These are phyloP conservation scores for Botia almorhae DNA, from an alignment of 2,797 vertebrate species.

Conservation along the genomic window DNA sequence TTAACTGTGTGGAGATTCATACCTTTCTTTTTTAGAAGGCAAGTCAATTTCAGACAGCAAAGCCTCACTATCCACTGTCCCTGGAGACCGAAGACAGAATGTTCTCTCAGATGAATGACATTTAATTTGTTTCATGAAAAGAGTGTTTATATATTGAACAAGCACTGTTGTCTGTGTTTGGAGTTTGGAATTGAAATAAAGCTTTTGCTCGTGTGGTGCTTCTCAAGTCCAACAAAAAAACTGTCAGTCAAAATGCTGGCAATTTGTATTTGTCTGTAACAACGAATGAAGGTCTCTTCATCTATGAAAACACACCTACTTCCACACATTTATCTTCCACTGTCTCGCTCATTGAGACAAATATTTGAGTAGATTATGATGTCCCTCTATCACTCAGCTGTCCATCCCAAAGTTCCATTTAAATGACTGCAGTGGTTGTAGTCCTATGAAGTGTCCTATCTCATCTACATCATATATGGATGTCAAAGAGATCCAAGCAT, in stretches of 20 bases:
- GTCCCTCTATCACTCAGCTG: slow-evolving; percentile 51
- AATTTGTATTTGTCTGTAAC: slow-evolving; percentile 74
- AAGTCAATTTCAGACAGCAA: slow-evolving; percentile 32
- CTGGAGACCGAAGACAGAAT: slow-evolving; percentile 26
- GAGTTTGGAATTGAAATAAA: slow-evolving; percentile 60
- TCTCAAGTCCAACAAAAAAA: slow-evolving; percentile 63
- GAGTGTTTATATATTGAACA: slow-evolving; percentile 79
- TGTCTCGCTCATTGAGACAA: slow-evolving; percentile 47
- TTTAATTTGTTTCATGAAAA: slow-evolving; percentile 83
- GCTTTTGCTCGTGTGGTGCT: slow-evolving; percentile 53
- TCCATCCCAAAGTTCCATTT: slow-evolving; percentile 34
- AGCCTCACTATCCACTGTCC: slow-evolving; percentile 24
- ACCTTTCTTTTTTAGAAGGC: slow-evolving; percentile 44
- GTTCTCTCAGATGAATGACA: slow-evolving; percentile 74
- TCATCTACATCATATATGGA: slow-evolving; percentile 13
- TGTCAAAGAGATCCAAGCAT: slow-evolving; percentile 14
- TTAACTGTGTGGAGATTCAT: slow-evolving; percentile 30
- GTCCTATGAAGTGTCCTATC: slow-evolving; percentile 24
- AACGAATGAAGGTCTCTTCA: slow-evolving; percentile 63
- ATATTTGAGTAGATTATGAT: slow-evolving; percentile 48
- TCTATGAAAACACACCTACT: slow-evolving; percentile 40
- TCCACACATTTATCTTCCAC: slow-evolving; percentile 53
- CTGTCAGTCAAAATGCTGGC: slow-evolving; percentile 73
- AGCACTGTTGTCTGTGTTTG: slow-evolving; percentile 61
- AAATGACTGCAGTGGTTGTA: background rate